A percentile compares a stretch with the other conserved stretches of the same genome.
These are phyloP conservation scores for Frankliniella fusca DNA, from an alignment of 2,888 invertebrate genomes.

Conservation along the genomic window DNA sequence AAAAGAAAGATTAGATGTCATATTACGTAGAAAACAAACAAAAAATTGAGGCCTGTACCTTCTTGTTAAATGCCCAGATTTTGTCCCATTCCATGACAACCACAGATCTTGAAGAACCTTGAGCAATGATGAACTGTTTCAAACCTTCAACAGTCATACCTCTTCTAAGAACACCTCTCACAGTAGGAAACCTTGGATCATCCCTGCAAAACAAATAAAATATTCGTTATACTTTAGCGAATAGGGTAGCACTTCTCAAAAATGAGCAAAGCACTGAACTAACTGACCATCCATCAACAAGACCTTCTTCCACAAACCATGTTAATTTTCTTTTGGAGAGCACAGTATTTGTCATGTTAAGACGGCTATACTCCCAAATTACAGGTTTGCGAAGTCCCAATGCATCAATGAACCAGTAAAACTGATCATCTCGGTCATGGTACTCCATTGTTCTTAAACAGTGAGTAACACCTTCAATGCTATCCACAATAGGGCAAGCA, in stretches of 20 bases:
- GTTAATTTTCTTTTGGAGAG: slow-evolving; percentile 95
- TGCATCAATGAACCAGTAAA: slow-evolving; percentile 93
- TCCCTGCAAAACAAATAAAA: slow-evolving; percentile 59
- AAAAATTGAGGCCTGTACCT: slow-evolving; percentile 53
- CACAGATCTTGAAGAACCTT: slow-evolving; percentile 94
- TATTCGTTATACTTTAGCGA: not conserved
- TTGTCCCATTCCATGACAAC: slow-evolving; percentile 99
- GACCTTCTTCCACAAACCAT: slow-evolving; percentile 92
- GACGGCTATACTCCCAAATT: slow-evolving; percentile 88
- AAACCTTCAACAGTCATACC: slow-evolving; percentile 98
- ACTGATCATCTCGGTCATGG: slow-evolving; percentile 95
- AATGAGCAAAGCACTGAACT: not conserved
- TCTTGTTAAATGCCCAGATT: slow-evolving; percentile 99
- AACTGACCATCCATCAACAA: slow-evolving; percentile 91
- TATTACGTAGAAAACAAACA: not conserved
- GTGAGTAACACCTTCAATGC: slow-evolving; percentile 95
- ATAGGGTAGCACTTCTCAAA: not conserved
- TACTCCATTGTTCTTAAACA: slow-evolving; percentile 97
- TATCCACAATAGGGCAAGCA: slow-evolving; percentile 98
- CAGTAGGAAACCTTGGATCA: slow-evolving; percentile 98
- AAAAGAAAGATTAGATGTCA: slow-evolving; percentile 23
- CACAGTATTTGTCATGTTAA: slow-evolving; percentile 98
- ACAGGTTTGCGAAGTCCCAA: slow-evolving; percentile 81
- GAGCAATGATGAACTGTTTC: slow-evolving; percentile 94
- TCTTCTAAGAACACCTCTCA: slow-evolving; percentile 88